A percentile compares a stretch with the other conserved stretches of the same genome.
Evolutionary conservation across 2,797 vertebrate species (phyloP).

Genomic region (Eulemur mongoz): DNA sequence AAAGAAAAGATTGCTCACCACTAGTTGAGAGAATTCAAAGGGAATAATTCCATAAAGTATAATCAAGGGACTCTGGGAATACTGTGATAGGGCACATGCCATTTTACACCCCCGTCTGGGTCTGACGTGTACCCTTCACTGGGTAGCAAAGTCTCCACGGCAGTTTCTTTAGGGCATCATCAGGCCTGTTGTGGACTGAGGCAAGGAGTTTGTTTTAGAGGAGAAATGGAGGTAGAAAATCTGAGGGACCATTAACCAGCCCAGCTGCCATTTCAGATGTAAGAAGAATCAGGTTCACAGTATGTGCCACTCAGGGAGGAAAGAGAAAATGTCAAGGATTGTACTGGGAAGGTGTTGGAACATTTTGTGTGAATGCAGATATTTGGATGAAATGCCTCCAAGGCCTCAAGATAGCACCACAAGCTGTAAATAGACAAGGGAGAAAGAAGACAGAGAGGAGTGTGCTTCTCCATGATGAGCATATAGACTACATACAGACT

Average conservation of each 20-base stretch:
- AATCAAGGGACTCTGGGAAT: background rate
- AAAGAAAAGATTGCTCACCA: background rate
- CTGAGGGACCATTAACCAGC: background rate
- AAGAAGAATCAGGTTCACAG: background rate
- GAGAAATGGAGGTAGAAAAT: background rate
- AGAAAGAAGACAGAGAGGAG: background rate
- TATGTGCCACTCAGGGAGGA: background rate
- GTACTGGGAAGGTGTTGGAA: slow-evolving; percentile 34
- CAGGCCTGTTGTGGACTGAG: background rate
- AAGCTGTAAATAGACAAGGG: background rate
- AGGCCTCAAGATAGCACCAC: slow-evolving; percentile 1
- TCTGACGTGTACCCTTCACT: background rate
- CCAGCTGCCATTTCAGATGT: background rate
- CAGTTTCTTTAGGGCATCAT: background rate
- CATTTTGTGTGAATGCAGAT: slow-evolving; percentile 47
- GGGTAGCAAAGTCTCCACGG: background rate
- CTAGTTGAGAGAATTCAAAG: slow-evolving; percentile 3
- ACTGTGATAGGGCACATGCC: background rate
- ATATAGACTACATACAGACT: no score
- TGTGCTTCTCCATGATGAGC: background rate
- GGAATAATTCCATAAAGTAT: background rate
- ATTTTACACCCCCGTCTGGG: background rate
- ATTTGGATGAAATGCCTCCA: slow-evolving; percentile 45
- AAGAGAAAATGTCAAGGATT: slow-evolving; percentile 48
- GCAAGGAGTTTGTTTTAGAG: slow-evolving; percentile 16